Conservation (phyloP, 1,140 invertebrate species). For the Goniozus legneri region DNA sequence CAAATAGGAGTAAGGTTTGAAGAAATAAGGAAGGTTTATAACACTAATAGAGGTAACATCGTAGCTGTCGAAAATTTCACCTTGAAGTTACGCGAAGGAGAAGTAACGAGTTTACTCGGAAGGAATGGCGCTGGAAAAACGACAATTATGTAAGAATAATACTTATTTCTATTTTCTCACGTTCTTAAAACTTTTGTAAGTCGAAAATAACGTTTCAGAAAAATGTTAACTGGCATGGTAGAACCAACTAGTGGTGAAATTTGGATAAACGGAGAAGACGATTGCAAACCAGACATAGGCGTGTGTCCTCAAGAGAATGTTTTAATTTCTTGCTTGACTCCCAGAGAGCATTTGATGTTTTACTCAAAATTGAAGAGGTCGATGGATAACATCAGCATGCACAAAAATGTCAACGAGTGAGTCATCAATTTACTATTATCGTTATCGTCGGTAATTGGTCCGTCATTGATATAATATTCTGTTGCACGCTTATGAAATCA, state of each 20-base stretch:
- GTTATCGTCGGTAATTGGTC: no score
- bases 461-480: no score
- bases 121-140: conserved; percentile 83
- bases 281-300: conserved; percentile 58
- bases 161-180: background rate
- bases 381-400: conserved; percentile 37
- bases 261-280: conserved; percentile 43
- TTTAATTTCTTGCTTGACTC: conserved; percentile 73
- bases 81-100: conserved; percentile 64
- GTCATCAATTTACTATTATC: no score
- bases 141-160: conserved; percentile 67
- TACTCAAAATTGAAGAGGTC: conserved; percentile 73
- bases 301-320: conserved; percentile 85
- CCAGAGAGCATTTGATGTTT: conserved; percentile 74
- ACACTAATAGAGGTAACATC: conserved; percentile 36
- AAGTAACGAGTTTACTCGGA: conserved; percentile 71
- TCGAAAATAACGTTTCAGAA: conserved; percentile 46
- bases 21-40: conserved; percentile 52
- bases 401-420: conserved; percentile 53
- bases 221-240: conserved; percentile 65
- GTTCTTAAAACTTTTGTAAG: background rate
- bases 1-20: conserved; percentile 54
- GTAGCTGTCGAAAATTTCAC: conserved; percentile 67
- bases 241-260: conserved; percentile 60
- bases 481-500: no score